These are phyloP conservation scores for Alligator mississippiensis DNA, from an alignment of 2,113 vertebrate genomes.

Conservation along the genomic window DNA sequence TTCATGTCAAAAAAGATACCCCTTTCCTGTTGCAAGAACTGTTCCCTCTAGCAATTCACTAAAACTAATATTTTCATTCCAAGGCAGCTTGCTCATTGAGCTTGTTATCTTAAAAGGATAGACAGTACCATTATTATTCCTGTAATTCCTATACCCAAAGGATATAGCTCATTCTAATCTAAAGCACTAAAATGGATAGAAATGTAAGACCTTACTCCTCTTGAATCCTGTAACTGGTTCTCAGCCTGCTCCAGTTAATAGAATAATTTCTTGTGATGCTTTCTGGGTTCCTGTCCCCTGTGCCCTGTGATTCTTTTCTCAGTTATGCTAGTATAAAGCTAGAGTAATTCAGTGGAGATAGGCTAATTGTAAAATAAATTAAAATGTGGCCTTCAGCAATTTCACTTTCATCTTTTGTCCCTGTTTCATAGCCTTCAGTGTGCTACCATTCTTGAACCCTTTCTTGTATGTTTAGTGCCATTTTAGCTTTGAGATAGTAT, in stretches of 20 bases:
- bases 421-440: background rate
- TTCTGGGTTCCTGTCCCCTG: background rate
- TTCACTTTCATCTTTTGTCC: background rate
- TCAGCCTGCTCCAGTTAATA: background rate
- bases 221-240: background rate
- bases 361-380: background rate
- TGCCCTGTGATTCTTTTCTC: background rate
- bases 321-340: background rate
- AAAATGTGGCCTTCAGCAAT: background rate
- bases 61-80: background rate
- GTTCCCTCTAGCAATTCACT: background rate
- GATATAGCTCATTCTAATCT: background rate
- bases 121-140: too few species aligned
- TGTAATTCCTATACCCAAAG: background rate
- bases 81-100: background rate
- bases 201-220: background rate
- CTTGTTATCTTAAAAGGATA: background rate
- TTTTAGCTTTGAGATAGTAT: background rate
- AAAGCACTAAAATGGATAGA: background rate
- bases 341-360: background rate
- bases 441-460: background rate
- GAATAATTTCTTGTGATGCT: background rate
- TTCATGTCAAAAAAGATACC: too few species aligned
- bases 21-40: too few species aligned
- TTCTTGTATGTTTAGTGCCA: background rate